Percentiles rank a stretch among this genome's conserved stretches.
Evolutionary conservation across 2,113 vertebrate species (phyloP).

Genomic region (Marmota monax): DNA sequence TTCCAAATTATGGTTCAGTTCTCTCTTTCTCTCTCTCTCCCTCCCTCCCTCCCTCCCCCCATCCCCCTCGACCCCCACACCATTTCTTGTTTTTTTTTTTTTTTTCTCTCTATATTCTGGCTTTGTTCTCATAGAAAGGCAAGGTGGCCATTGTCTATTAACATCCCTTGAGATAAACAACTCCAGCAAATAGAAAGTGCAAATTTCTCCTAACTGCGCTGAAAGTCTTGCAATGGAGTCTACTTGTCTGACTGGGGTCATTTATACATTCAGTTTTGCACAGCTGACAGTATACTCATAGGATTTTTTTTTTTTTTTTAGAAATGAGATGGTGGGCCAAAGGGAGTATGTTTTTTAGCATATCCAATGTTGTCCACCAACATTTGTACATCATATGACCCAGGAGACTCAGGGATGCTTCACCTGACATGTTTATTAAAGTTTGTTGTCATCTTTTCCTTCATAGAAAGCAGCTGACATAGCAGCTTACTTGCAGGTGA

Average conservation of each 20-base stretch:
- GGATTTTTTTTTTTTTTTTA: neutral
- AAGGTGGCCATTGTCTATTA: neutral
- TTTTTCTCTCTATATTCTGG: neutral
- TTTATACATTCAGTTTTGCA: neutral
- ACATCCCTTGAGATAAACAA: neutral
- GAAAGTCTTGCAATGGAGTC: slow-evolving; percentile 7
- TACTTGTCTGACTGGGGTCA: neutral
- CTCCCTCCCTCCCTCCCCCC: no score
- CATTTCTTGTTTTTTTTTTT: slow-evolving; percentile 17
- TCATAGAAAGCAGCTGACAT: neutral
- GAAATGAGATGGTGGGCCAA: neutral
- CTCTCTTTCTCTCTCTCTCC: no score
- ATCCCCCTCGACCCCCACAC: neutral
- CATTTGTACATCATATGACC: neutral
- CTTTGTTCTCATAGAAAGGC: neutral
- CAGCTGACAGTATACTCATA: neutral
- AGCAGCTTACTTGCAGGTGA: neutral
- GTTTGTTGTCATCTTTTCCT: neutral
- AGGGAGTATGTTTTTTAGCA: neutral
- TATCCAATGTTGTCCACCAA: neutral
- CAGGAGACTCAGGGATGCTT: neutral
- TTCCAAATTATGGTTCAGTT: neutral
- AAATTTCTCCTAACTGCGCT: neutral
- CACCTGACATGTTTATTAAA: neutral
- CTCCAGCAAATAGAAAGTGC: neutral